Conservation (phyloP, 2,113 vertebrate species). For the Triplophysa rosa region DNA sequence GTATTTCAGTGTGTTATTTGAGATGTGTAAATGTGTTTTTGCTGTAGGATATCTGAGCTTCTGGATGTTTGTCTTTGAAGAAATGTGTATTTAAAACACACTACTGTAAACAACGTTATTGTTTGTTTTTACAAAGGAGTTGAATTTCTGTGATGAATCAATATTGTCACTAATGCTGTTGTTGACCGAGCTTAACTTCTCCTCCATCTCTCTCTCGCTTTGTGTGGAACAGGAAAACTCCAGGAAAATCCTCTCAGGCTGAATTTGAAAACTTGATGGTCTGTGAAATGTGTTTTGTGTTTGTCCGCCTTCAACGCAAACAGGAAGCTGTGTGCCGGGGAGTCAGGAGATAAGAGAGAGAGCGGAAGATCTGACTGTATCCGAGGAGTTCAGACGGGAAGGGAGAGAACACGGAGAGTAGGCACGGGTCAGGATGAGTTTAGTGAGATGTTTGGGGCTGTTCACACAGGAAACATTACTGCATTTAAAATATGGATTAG, state of each 20-base stretch:
- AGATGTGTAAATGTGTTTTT: no score
- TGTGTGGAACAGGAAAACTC: conserved; percentile 67
- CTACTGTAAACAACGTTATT: no score
- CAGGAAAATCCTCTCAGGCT: conserved; percentile 71
- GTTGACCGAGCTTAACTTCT: not conserved
- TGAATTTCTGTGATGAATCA: no score
- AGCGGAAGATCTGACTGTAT: conserved; percentile 38
- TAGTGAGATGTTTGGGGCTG: not conserved
- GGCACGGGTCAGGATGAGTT: not conserved
- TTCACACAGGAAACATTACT: no score
- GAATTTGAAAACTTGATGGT: conserved; percentile 69
- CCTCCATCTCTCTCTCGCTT: conserved; percentile 13
- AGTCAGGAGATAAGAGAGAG: conserved; percentile 50
- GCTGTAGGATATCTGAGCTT: no score
- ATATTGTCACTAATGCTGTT: no score
- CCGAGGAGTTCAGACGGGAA: conserved; percentile 16
- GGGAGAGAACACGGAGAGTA: not conserved
- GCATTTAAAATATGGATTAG: no score
- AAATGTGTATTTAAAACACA: no score
- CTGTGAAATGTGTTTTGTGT: conserved; percentile 74
- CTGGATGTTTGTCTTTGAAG: no score
- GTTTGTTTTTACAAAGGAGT: no score
- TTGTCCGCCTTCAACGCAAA: conserved; percentile 72
- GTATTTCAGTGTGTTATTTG: no score
- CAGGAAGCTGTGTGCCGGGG: conserved; percentile 74